phyloP scores from a whole-genome alignment of 2,797 vertebrate species.

The Crocodylus rhombifer region DNA sequence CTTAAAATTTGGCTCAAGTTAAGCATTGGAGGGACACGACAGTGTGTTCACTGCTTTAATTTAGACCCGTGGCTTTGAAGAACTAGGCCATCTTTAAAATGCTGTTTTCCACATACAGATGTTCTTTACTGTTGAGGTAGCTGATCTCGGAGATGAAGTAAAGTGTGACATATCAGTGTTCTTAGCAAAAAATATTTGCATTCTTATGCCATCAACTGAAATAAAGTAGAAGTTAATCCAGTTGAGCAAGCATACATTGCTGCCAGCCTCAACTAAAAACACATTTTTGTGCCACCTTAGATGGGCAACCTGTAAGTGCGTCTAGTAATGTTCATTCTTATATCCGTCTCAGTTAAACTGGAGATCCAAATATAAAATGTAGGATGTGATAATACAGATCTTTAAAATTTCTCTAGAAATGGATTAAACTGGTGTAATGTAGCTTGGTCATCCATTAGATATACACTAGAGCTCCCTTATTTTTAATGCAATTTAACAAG shows the following conservation, averaged over 20 bases:
- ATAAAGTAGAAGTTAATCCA: not conserved
- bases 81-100: not conserved
- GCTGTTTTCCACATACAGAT: not conserved
- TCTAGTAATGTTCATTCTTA: not conserved
- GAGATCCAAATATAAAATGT: not conserved
- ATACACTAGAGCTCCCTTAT: not conserved
- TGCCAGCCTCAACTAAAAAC: not conserved
- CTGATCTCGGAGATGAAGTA: not conserved
- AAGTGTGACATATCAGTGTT: accelerated
- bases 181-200: not conserved
- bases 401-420: not conserved
- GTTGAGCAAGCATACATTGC: not conserved
- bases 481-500: not conserved
- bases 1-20: not conserved
- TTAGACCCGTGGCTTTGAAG: not conserved
- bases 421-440: not conserved
- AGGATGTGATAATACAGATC: not conserved
- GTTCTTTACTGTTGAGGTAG: not conserved
- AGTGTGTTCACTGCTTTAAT: accelerated
- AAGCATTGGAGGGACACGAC: not conserved
- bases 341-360: not conserved
- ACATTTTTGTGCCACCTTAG: not conserved
- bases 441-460: slow-evolving; percentile 17
- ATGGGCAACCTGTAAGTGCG: not conserved
- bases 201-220: not conserved